These are phyloP conservation scores for Acanthosepion pharaonis DNA, from an alignment of 2,888 invertebrate genomes.

Conservation along the genomic window DNA sequence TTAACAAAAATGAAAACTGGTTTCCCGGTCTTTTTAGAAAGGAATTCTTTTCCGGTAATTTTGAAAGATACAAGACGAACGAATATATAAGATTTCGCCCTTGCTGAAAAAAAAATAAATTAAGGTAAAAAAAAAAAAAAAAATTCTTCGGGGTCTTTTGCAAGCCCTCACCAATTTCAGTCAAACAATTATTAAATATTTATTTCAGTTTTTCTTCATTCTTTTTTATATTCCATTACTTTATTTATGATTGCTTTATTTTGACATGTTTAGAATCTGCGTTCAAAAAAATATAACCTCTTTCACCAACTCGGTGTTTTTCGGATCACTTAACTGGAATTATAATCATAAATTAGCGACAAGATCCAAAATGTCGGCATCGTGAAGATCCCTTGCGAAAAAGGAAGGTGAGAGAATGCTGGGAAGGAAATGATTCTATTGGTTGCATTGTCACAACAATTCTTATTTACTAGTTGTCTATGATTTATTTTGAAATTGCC, in stretches of 20 bases:
- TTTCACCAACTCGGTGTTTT: neutral
- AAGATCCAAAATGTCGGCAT: neutral
- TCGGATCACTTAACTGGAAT: neutral
- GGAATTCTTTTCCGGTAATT: no score
- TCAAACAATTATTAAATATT: no score
- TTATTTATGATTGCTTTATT: no score
- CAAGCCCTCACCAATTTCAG: no score
- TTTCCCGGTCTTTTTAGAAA: no score
- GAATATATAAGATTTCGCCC: no score
- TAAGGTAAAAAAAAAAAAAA: no score
- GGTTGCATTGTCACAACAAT: neutral
- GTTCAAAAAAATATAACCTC: neutral
- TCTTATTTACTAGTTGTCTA: neutral
- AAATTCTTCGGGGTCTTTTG: no score
- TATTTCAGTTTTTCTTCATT: no score
- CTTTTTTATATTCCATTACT: no score
- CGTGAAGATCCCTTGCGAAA: neutral
- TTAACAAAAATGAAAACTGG: neutral
- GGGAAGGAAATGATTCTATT: neutral
- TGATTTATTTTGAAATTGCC: neutral
- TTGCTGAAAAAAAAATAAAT: no score
- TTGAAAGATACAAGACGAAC: no score
- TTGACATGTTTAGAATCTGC: neutral
- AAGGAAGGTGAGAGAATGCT: neutral
- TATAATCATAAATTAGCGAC: conserved; percentile 4